These are phyloP conservation scores for Xylocampa areola DNA, from an alignment of 2,888 invertebrate species.

Conservation along the genomic window DNA sequence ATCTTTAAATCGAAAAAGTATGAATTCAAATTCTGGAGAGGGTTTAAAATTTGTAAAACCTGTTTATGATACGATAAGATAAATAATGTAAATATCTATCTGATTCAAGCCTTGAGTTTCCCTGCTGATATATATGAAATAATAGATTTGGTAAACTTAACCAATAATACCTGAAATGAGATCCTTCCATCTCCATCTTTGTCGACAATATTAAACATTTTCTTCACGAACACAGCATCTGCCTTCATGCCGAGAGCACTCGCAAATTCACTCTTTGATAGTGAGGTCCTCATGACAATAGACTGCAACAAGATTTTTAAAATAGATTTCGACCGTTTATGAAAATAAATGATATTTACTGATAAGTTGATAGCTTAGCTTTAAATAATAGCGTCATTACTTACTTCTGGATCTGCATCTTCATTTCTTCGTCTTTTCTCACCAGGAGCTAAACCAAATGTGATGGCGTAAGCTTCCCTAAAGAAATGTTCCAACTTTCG, in stretches of 20 bases:
- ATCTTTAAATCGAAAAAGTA: no score
- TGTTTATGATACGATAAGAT: not conserved
- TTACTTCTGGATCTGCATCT: constrained; percentile 93
- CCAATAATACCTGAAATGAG: constrained; percentile 96
- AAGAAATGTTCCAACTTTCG: constrained; percentile 98
- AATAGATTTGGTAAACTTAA: no score
- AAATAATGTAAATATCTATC: no score
- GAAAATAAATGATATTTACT: no score
- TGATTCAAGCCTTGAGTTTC: no score
- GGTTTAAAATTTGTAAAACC: no score
- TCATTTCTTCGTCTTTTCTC: constrained; percentile 94
- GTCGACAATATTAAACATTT: constrained; percentile 99
- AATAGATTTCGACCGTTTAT: no score
- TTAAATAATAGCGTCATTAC: not conserved
- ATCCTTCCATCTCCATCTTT: constrained; percentile 98
- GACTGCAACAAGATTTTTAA: constrained; percentile 81
- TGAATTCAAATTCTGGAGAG: no score
- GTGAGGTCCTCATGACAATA: constrained; percentile 97
- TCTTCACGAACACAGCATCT: constrained; percentile 98
- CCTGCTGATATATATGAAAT: no score
- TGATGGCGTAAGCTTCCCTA: constrained; percentile 97
- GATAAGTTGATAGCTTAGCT: no score
- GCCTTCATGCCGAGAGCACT: constrained; percentile 98
- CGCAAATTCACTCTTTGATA: constrained; percentile 97
- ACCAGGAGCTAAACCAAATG: constrained; percentile 96